Evolutionary conservation across 2,888 invertebrate genomes (phyloP).

Genomic region (Pammene aurita): DNA sequence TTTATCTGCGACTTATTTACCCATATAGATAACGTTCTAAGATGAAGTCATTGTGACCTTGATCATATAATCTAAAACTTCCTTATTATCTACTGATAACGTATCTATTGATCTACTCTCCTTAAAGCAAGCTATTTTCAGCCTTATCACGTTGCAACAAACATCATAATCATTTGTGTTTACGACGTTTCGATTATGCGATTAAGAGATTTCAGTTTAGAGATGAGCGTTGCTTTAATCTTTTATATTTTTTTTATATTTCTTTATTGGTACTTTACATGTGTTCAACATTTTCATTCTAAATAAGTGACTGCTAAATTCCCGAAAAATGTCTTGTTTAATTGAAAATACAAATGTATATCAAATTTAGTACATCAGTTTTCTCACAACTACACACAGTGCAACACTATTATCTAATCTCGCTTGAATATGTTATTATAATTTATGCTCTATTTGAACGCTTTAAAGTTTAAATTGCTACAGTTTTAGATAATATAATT

Average conservation of each 20-base stretch:
- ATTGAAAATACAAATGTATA: no score
- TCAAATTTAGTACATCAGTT: no score
- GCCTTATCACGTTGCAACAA: background rate
- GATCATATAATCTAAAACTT: slow-evolving; percentile 27
- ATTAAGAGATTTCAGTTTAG: background rate
- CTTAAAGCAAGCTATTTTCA: background rate
- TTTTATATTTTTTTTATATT: no score
- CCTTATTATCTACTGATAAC: slow-evolving; percentile 30
- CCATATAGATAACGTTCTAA: slow-evolving; percentile 3
- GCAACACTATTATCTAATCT: slow-evolving; percentile 1
- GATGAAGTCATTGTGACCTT: slow-evolving; percentile 29
- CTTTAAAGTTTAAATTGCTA: background rate
- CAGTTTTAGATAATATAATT: background rate
- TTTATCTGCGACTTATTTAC: background rate
- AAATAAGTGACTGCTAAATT: no score
- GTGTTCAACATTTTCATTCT: no score
- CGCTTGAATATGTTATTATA: background rate
- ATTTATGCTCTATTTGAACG: slow-evolving; percentile 1
- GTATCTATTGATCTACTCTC: slow-evolving; percentile 28
- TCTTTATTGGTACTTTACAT: no score
- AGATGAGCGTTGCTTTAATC: background rate
- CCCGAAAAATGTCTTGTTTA: no score
- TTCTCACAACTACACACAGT: no score
- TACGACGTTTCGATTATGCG: background rate
- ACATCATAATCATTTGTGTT: background rate